Conservation (phyloP, 1,140 invertebrate genomes). For the Halictus rubicundus region DNA sequence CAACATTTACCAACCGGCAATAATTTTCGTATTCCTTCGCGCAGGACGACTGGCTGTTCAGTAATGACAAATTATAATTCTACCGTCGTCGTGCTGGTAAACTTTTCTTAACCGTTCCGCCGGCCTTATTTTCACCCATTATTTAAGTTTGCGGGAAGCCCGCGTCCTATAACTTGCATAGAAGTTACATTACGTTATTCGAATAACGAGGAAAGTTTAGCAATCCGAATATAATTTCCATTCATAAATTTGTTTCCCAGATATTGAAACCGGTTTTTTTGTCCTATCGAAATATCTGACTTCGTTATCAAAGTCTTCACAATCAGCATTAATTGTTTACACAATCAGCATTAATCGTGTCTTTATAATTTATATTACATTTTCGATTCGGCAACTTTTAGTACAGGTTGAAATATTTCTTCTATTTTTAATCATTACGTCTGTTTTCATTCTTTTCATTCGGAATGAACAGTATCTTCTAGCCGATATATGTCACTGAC, state of each 20-base stretch:
- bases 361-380: too few relatives aligned
- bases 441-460: too few relatives aligned
- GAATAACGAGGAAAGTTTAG: slow-evolving; percentile 57
- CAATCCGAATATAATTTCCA: slow-evolving; percentile 3
- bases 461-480: too few relatives aligned
- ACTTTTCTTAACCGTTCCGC: slow-evolving; percentile 1
- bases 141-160: slow-evolving; percentile 46
- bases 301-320: too few relatives aligned
- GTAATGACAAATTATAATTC: slow-evolving; percentile 15
- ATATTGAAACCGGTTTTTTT: neutral
- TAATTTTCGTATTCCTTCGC: neutral
- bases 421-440: too few relatives aligned
- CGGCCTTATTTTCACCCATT: slow-evolving; percentile 14
- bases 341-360: too few relatives aligned
- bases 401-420: too few relatives aligned
- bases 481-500: too few relatives aligned
- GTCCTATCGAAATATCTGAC: too few relatives aligned
- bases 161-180: slow-evolving; percentile 35
- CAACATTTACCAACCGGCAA: neutral
- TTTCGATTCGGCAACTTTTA: too few relatives aligned
- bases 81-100: neutral
- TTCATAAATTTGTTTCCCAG: slow-evolving; percentile 31
- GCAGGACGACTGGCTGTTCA: too few relatives aligned
- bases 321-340: too few relatives aligned
- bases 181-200: slow-evolving; percentile 46